A percentile compares a stretch with the other conserved stretches of the same genome.
Evolutionary conservation across 1,140 invertebrate species (phyloP).

Genomic region (Eulimnadia texana): DNA sequence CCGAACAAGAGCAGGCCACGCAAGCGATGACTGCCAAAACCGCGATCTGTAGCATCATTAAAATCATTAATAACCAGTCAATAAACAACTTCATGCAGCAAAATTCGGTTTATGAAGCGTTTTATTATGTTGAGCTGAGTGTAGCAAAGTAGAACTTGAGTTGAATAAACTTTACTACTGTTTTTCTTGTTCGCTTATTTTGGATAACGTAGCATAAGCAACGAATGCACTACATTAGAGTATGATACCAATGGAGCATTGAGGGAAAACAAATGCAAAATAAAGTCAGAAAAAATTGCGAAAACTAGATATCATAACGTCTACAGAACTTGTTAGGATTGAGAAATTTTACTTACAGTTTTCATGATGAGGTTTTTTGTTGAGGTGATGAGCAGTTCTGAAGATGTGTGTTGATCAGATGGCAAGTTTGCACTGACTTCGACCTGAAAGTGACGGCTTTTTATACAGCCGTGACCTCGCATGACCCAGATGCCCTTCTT

Average conservation of each 20-base stretch:
- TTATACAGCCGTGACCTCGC: not conserved
- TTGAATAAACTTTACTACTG: too few species aligned
- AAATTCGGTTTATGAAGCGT: not conserved
- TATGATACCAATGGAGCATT: too few species aligned
- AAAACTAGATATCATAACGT: not conserved
- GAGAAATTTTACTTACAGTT: not conserved
- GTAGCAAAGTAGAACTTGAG: too few species aligned
- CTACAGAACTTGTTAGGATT: not conserved
- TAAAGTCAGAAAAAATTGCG: not conserved
- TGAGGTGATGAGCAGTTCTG: not conserved
- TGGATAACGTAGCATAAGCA: too few species aligned
- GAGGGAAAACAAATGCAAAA: too few species aligned
- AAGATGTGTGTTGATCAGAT: not conserved
- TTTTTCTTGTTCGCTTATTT: too few species aligned
- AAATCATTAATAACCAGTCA: not conserved
- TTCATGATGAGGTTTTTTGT: not conserved
- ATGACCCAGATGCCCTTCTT: not conserved
- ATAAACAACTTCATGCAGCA: not conserved
- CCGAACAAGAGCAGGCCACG: not conserved
- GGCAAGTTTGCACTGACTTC: not conserved
- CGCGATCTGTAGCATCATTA: not conserved
- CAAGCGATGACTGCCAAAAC: not conserved
- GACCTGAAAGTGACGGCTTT: not conserved
- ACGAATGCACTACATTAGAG: too few species aligned
- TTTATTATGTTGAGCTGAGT: too few species aligned